phyloP scores from a whole-genome alignment of 2,113 vertebrate species.

The Charina bottae region DNA sequence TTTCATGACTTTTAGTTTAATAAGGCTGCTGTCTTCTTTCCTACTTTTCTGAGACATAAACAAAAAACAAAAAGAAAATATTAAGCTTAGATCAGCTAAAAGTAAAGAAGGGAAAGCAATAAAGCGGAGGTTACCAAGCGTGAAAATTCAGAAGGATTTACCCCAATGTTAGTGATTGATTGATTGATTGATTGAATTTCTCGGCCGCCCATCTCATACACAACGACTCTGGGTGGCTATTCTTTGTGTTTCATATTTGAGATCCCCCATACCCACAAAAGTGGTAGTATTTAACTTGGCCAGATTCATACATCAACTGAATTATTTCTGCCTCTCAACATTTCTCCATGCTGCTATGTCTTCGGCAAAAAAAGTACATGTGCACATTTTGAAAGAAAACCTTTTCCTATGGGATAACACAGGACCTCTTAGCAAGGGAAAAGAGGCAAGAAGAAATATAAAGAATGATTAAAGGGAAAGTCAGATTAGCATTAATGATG shows the following conservation, averaged over 20 bases:
- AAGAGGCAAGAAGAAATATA: background rate
- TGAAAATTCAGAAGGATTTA: conserved; percentile 40
- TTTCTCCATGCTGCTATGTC: background rate
- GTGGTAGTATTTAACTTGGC: background rate
- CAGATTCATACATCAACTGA: background rate
- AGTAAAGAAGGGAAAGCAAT: background rate
- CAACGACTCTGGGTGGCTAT: no score
- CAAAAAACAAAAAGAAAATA: background rate
- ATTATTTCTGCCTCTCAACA: background rate
- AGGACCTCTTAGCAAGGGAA: background rate
- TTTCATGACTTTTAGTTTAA: conserved; percentile 42
- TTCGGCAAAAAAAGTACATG: background rate
- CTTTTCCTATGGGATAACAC: background rate
- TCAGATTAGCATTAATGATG: background rate
- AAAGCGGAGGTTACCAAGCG: background rate
- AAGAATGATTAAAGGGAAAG: background rate
- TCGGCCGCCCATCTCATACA: no score
- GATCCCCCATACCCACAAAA: background rate
- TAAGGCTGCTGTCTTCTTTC: conserved; percentile 36
- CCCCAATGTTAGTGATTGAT: no score
- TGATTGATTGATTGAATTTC: no score
- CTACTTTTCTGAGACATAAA: conserved; percentile 5
- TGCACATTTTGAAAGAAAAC: background rate
- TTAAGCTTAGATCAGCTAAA: background rate
- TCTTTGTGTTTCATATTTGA: background rate